Conservation (phyloP, 2,797 vertebrate genomes). For the Morus bassanus region DNA sequence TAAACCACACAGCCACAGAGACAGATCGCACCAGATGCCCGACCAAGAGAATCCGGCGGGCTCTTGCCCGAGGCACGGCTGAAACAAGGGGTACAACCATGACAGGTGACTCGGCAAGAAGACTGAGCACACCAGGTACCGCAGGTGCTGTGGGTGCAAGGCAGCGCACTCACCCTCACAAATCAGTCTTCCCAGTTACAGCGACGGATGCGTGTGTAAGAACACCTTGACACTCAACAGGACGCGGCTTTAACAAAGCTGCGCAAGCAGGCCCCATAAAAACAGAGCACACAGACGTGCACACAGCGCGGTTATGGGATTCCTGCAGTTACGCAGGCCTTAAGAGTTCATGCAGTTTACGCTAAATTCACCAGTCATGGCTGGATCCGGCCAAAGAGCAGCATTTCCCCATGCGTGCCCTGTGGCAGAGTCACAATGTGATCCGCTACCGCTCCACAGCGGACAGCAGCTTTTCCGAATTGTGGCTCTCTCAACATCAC, state of each 20-base stretch:
- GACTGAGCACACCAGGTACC: fast-evolving
- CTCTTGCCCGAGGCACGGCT: fast-evolving
- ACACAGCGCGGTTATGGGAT: fast-evolving
- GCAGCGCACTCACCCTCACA: neutral
- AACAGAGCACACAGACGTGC: fast-evolving
- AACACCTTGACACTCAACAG: fast-evolving
- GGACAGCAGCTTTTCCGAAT: fast-evolving
- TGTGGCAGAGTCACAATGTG: fast-evolving
- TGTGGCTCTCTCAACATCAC: fast-evolving
- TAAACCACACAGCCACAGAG: fast-evolving
- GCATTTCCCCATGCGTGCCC: fast-evolving
- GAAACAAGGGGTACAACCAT: neutral
- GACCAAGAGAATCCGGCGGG: fast-evolving
- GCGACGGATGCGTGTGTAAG: fast-evolving
- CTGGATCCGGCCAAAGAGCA: neutral
- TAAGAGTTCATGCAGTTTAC: neutral
- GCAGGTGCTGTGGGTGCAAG: fast-evolving
- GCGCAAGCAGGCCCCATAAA: fast-evolving
- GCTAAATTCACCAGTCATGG: fast-evolving
- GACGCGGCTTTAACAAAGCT: fast-evolving
- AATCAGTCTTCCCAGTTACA: fast-evolving
- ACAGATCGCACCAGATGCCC: fast-evolving
- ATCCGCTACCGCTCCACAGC: fast-evolving
- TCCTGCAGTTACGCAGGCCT: fast-evolving
- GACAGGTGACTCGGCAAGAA: fast-evolving